These are phyloP conservation scores for Hippocampus zosterae DNA, from an alignment of 2,113 vertebrate species.

Conservation along the genomic window DNA sequence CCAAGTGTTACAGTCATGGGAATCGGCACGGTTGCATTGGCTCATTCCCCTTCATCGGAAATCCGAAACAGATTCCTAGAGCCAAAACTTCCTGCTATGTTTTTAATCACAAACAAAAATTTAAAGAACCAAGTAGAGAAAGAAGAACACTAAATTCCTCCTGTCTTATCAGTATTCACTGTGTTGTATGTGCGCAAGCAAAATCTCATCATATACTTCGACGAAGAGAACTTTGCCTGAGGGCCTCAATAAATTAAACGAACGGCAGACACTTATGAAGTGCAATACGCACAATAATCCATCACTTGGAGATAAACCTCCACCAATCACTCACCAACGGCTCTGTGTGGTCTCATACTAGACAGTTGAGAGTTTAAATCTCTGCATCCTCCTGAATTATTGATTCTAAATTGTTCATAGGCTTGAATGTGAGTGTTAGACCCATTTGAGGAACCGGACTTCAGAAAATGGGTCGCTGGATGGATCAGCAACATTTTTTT, in stretches of 20 bases:
- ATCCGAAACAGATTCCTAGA: slow-evolving; percentile 7
- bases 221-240: neutral
- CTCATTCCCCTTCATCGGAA: slow-evolving; percentile 33
- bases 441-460: too few species aligned
- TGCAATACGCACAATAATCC: neutral
- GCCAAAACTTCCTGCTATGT: slow-evolving; percentile 18
- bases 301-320: neutral
- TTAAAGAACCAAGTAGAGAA: slow-evolving; percentile 6
- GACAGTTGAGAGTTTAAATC: too few species aligned
- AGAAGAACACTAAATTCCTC: slow-evolving; percentile 5
- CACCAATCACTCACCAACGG: too few species aligned
- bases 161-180: neutral
- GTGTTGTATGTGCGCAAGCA: neutral
- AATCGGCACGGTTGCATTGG: slow-evolving; percentile 37
- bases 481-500: too few species aligned
- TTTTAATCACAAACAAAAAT: slow-evolving; percentile 9
- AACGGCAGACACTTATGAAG: neutral
- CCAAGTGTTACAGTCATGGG: slow-evolving; percentile 46
- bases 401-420: too few species aligned
- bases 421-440: too few species aligned
- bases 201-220: neutral
- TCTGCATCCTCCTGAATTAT: too few species aligned
- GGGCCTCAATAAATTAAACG: neutral
- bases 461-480: too few species aligned
- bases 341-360: too few species aligned